Base-by-base conservation (phyloP, 2,888 invertebrate genomes). In the Orchesella flavescens region DNA sequence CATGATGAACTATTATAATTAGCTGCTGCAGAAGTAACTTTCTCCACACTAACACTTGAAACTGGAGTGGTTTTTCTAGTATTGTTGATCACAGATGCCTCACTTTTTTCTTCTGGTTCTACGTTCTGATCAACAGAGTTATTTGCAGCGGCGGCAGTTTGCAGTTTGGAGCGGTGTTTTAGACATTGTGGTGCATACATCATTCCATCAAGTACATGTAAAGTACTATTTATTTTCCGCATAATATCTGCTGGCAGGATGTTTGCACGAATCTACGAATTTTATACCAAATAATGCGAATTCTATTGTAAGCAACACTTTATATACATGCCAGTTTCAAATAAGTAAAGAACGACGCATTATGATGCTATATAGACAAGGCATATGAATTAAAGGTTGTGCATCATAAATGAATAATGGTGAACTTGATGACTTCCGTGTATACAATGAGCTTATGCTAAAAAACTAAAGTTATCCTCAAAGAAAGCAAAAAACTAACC, bases 111-210 rank as follows among this genome's bases (percentile, higher is more conserved):
- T 74, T 55, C 57, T 12, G 46, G 23, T 24, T 57, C 46, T 55
- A 34, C 34, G 34, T 34, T 34, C 3, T 7, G 2, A 34, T 34
- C 7, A 7, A 7, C 34, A 7, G 34, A 34, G 34, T 34, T 34
- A 34, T 34, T 34, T n/a, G n/a, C n/a, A n/a, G n/a, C 23, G 5
- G 44, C 69, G n/a, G 66, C 46, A 68, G 63, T 15, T n/a, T 23
- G 55, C 12, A 61, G n/a, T 78, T 66, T 49, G 15, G 82, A 74
- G 0, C 81, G 78, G 23, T 86, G 80, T 21, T 85, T 85, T 77
- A 86, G 82, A 73, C 87, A 87, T 15, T 81, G 82, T n/a, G 87
- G 87, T 21, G 83, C 73, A 17, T 88, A 87, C 73, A 88, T 61
- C 15, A 88, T 78, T 53, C 80, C 75, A 74, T 84, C 86, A 12